Base-by-base conservation (phyloP, 2,797 vertebrate species). In the Thunnus albacares region DNA sequence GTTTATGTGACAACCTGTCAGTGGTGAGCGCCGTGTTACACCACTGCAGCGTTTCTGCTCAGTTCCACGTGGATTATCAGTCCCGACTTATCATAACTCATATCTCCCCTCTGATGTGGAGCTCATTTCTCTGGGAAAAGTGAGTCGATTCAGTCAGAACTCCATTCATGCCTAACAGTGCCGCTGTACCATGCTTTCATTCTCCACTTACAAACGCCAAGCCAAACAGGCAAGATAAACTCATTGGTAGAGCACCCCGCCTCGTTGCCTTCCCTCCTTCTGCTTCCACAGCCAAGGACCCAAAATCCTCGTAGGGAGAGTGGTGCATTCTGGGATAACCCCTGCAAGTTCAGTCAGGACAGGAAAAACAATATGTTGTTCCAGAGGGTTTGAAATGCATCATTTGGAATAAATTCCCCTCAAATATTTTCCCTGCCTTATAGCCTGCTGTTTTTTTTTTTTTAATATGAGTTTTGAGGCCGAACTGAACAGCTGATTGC, bases 161-260 rank as follows among this genome's bases (percentile, higher is more conserved):
- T 89, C 88, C 87, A 77, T 82, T 86, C 90, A 86, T 81, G 89
- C 86, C 78, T 51, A 64, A 90, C 87, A 33, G 65, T 14, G 62
- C 80, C n/a, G 79, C 80, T 43, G 41, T 71, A 56, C 87, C 76
- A 60, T 33, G 75, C 86, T 90, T 67, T 84, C 72, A 33, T 52
- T 87, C 87, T 66, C 76, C 83, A 43, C 69, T 87, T 22, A 1
- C 51, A 60, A 38, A 80, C 35, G 93, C 93, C 94, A 94, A 94
- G 49, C 62, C 87, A 94, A 95, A 95, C 93, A 94, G 87, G 88
- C 87, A 79, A 88, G 93, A 93, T 88, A 90, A 91, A 93, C 86
- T 86, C 80, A 84, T 87, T 64, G 79, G 79, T 72, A 18, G 68
- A 87, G 88, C 71, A 61, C 69, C 83, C 82, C 83, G 68, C 86